Conservation (phyloP, 2,888 invertebrate genomes). For the Emmelina monodactyla region DNA sequence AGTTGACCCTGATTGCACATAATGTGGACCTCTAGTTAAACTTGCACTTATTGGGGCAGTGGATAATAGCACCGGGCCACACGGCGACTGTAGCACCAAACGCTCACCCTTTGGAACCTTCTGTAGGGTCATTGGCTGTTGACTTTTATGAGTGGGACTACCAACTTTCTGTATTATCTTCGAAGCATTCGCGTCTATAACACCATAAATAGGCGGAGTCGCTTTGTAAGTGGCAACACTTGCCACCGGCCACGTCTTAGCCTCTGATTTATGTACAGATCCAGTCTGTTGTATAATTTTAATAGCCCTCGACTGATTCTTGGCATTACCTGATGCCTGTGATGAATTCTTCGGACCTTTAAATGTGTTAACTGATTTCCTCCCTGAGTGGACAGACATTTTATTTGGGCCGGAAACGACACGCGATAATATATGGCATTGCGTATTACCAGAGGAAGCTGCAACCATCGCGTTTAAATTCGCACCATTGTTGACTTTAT, state of each 20-base stretch:
- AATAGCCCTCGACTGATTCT: conserved; percentile 57
- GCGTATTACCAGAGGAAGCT: conserved; percentile 44
- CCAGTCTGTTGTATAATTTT: conserved; percentile 65
- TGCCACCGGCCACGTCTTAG: conserved; percentile 46
- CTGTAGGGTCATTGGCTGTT: conserved; percentile 30
- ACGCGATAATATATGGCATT: conserved; percentile 55
- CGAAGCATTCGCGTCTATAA: conserved; percentile 40
- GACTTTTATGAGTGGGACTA: conserved; percentile 45
- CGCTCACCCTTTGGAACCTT: conserved; percentile 49
- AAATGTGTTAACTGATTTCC: conserved; percentile 44
- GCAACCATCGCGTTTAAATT: conserved; percentile 53
- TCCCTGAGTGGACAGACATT: conserved; percentile 54
- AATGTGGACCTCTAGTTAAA: conserved; percentile 54
- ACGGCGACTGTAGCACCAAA: conserved; percentile 50
- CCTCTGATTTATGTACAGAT: conserved; percentile 41
- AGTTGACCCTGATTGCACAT: conserved; percentile 53
- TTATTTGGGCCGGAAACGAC: conserved; percentile 59
- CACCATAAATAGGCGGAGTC: conserved; percentile 37
- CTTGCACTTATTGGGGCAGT: conserved; percentile 45
- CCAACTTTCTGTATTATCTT: conserved; percentile 58
- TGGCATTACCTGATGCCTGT: conserved; percentile 34
- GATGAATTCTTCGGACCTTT: conserved; percentile 43
- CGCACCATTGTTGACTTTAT: conserved; percentile 58
- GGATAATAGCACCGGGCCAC: conserved; percentile 51
- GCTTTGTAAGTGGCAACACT: conserved; percentile 42